Evolutionary conservation across 1,140 invertebrate species (phyloP).

Genomic region (Scaptomyza montana): DNA sequence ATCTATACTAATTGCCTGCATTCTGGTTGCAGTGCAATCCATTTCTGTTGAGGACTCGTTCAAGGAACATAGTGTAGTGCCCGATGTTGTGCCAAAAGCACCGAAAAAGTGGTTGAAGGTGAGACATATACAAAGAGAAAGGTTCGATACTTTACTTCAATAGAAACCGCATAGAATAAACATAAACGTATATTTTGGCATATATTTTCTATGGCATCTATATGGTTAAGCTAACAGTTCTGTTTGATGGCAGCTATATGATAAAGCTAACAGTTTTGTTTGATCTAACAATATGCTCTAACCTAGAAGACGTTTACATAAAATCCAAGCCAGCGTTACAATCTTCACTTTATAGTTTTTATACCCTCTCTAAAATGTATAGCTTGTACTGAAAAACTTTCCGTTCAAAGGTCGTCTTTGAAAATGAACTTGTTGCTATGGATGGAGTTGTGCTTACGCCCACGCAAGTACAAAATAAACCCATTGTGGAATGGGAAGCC

Average conservation of each 20-base stretch:
- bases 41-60: conserved; percentile 48
- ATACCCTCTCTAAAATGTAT: not conserved
- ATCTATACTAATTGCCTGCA: conserved; percentile 22
- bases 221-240: too few relatives aligned
- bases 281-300: too few relatives aligned
- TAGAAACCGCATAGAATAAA: too few relatives aligned
- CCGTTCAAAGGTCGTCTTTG: conserved; percentile 84
- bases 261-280: too few relatives aligned
- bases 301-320: too few relatives aligned
- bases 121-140: not conserved
- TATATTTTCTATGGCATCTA: too few relatives aligned
- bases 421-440: conserved; percentile 85
- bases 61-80: conserved; percentile 50
- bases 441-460: conserved; percentile 88
- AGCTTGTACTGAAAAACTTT: conserved; percentile 22
- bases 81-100: conserved; percentile 63
- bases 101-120: conserved; percentile 68
- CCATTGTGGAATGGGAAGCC: conserved; percentile 87
- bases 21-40: conserved; percentile 33
- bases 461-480: conserved; percentile 88
- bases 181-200: too few relatives aligned
- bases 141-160: too few relatives aligned
- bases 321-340: too few relatives aligned
- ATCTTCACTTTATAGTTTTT: not conserved
- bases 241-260: too few relatives aligned